phyloP scores from a whole-genome alignment of 2,113 vertebrate species.

The Coracopsis vasa region DNA sequence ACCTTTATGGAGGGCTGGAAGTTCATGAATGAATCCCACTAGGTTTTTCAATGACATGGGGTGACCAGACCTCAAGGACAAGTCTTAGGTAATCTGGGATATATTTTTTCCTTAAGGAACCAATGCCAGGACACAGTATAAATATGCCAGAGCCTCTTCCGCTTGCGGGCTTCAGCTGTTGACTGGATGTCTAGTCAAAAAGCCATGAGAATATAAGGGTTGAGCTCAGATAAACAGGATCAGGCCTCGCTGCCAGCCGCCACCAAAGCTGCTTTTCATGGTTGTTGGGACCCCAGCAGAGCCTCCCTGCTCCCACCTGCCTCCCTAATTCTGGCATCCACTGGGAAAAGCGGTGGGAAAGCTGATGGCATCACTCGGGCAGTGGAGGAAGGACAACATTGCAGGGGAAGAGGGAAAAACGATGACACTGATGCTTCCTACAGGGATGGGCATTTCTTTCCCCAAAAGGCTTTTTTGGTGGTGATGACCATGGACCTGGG shows the following conservation, averaged over 20 bases:
- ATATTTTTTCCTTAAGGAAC: neutral
- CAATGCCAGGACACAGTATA: conserved; percentile 44
- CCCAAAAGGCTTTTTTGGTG: neutral
- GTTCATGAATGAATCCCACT: conserved; percentile 69
- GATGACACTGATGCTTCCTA: neutral
- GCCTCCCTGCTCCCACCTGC: neutral
- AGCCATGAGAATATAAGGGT: neutral
- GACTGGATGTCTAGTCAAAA: conserved; percentile 55
- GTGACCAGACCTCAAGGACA: conserved; percentile 56
- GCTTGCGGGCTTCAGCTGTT: neutral
- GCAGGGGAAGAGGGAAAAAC: neutral
- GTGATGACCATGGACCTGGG: fast-evolving
- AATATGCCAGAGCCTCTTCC: conserved; percentile 59
- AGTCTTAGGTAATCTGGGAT: conserved; percentile 30
- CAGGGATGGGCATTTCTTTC: fast-evolving
- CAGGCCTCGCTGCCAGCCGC: neutral
- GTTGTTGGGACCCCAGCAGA: neutral
- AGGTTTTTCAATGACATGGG: conserved; percentile 43
- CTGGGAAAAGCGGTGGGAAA: neutral
- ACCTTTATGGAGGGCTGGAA: conserved; percentile 57
- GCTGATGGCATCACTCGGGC: neutral
- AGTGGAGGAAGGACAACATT: neutral
- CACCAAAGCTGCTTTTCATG: neutral
- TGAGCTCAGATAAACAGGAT: neutral
- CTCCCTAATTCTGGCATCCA: neutral